Base-by-base conservation (phyloP, 2,888 invertebrate genomes). In the Podotricha telesiphe region DNA sequence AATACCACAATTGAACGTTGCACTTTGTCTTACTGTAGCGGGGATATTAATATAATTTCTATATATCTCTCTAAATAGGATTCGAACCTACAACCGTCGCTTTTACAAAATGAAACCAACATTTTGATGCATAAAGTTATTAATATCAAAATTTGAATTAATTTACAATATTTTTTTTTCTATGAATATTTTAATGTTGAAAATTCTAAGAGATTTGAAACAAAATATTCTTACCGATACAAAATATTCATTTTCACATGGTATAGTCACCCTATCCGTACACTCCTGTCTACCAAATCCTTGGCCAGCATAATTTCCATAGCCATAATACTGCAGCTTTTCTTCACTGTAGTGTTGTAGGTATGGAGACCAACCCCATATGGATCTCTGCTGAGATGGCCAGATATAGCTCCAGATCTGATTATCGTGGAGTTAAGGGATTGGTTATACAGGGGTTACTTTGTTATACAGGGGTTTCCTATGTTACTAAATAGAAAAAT, bases 221-320 rank as follows among this genome's bases (percentile, higher is more conserved):
- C 1, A 28, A 48, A n/a, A n/a, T n/a, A n/a, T n/a, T n/a, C 89
- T 90, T 75, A 94, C 96, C 91, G 95, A 95, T 70, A 97, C 94
- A 80, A 97, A 96, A 81, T 97, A 97, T 79, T 97, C 97, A 67
- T 96, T 95, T 80, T 97, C 97, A 78, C 97, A 97, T 0, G 97
- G 96, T 87, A 97, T 95, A 0, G 97, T 95, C 59, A 97, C 94
- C 61, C 96, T 94, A 81, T 97, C 97, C 15, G 88, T 89, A 80
- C 97, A 97, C 0, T 93, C 84, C 74, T 88, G 89, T 48, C 93
- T 77, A 0, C 91, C 90, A 37, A 80, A 85, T 0, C 87, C 88
- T 0, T 88, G 85, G 0, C 81, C 76, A 0, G 89, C 88, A 70
- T 82, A 89, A 80, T 87, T 85, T 40, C 91, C 89, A 69, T 89